Conservation (phyloP, 2,888 invertebrate genomes). For the Acronicta aceris region DNA sequence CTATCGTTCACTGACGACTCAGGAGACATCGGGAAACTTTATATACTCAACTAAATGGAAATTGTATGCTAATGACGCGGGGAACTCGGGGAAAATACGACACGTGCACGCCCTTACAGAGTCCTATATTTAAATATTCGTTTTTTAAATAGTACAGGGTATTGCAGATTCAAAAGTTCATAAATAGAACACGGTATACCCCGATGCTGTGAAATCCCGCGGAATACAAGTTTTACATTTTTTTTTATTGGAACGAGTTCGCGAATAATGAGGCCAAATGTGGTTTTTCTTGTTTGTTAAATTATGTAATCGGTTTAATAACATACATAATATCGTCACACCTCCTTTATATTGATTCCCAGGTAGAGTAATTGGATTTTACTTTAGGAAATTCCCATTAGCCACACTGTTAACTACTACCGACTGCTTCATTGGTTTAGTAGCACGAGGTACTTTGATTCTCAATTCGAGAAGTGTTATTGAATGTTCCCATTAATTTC, state of each 20-base stretch:
- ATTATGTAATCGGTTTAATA: too few species aligned
- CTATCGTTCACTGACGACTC: slow-evolving; percentile 38
- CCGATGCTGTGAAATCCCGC: slow-evolving; percentile 1
- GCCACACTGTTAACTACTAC: too few species aligned
- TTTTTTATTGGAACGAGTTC: neutral
- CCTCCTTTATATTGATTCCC: too few species aligned
- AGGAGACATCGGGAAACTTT: neutral
- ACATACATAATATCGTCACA: too few species aligned
- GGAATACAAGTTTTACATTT: neutral
- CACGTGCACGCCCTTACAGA: slow-evolving; percentile 11
- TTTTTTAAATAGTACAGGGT: neutral
- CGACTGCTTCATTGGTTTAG: too few species aligned
- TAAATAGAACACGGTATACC: slow-evolving; percentile 7
- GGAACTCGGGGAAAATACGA: slow-evolving; percentile 30
- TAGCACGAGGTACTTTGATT: too few species aligned
- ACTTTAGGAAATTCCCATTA: too few species aligned
- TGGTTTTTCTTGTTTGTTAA: neutral
- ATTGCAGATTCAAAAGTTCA: neutral
- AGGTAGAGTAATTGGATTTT: too few species aligned
- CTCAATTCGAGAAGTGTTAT: too few species aligned
- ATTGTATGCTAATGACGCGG: slow-evolving; percentile 50
- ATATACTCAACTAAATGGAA: slow-evolving; percentile 44
- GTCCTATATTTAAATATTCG: neutral
- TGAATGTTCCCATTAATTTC: too few species aligned
- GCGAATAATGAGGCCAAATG: neutral